Percentiles rank a stretch among this genome's conserved stretches.
Conservation (phyloP, 2,797 vertebrate species). For the Gymnopithys bicolor region DNA sequence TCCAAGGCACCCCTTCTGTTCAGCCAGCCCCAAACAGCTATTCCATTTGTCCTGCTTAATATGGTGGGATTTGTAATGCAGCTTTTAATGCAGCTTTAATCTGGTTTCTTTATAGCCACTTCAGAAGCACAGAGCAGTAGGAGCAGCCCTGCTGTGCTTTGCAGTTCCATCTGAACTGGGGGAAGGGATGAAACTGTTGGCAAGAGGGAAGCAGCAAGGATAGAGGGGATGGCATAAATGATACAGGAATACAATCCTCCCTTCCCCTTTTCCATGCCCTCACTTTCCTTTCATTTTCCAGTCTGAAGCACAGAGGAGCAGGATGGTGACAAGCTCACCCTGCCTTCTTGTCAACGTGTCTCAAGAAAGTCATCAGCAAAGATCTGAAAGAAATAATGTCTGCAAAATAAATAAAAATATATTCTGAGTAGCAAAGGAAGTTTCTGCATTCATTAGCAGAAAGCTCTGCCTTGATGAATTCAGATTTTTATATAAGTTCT, state of each 20-base stretch:
- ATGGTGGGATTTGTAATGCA: not conserved
- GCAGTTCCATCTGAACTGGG: not conserved
- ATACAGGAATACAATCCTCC: not conserved
- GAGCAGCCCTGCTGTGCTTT: not conserved
- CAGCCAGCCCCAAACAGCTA: conserved; percentile 8
- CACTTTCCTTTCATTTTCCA: not conserved
- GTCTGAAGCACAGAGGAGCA: not conserved
- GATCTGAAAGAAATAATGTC: not conserved
- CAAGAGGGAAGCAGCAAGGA: not conserved
- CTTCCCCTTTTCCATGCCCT: not conserved
- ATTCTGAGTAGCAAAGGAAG: not conserved
- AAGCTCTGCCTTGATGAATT: not conserved
- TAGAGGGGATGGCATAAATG: not conserved
- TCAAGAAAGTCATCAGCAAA: not conserved
- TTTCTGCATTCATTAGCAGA: not conserved
- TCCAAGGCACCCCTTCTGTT: conserved; percentile 50
- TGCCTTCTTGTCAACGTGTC: not conserved
- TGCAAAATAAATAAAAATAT: conserved; percentile 11
- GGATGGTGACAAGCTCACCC: not conserved
- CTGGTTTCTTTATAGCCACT: not conserved
- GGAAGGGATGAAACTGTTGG: not conserved
- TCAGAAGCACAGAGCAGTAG: not conserved
- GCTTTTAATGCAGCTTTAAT: conserved; percentile 45
- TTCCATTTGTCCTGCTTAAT: conserved; percentile 19
- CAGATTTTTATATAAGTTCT: not conserved